These are phyloP conservation scores for Vicugna pacos DNA, from an alignment of 2,113 vertebrate species.

Conservation along the genomic window DNA sequence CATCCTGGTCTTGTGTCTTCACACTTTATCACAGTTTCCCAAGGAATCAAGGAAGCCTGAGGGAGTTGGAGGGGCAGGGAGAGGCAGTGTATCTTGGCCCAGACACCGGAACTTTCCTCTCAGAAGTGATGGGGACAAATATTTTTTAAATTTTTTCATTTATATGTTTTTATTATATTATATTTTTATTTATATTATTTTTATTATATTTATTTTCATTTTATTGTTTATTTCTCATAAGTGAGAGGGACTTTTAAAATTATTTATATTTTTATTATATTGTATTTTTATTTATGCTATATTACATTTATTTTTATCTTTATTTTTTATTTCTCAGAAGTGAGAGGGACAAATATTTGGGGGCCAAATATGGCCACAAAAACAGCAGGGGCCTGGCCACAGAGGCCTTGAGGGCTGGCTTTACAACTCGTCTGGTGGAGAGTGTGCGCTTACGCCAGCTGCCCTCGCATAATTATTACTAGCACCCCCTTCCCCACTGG, in stretches of 20 bases:
- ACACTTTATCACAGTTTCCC: not conserved
- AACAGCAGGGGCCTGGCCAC: accelerated
- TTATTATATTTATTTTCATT: too few species aligned
- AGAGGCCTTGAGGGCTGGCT: not conserved
- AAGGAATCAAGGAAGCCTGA: not conserved
- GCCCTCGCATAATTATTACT: too few species aligned
- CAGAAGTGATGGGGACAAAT: not conserved
- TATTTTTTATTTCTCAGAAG: not conserved
- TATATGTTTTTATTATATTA: too few species aligned
- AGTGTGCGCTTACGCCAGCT: not conserved
- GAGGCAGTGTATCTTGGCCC: not conserved
- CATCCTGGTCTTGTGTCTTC: accelerated
- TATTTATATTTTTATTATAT: too few species aligned
- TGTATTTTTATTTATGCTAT: too few species aligned
- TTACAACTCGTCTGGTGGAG: too few species aligned
- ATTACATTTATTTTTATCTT: too few species aligned
- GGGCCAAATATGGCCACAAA: not conserved
- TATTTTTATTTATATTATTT: too few species aligned
- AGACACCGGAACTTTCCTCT: not conserved
- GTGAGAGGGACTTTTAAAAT: too few species aligned
- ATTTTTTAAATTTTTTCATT: too few species aligned
- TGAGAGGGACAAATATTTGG: too few species aligned
- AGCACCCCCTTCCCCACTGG: not conserved
- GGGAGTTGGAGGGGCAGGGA: not conserved
- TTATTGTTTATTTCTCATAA: too few species aligned